phyloP scores from a whole-genome alignment of 2,888 invertebrate species.

The Scrobipalpa atriplicella region DNA sequence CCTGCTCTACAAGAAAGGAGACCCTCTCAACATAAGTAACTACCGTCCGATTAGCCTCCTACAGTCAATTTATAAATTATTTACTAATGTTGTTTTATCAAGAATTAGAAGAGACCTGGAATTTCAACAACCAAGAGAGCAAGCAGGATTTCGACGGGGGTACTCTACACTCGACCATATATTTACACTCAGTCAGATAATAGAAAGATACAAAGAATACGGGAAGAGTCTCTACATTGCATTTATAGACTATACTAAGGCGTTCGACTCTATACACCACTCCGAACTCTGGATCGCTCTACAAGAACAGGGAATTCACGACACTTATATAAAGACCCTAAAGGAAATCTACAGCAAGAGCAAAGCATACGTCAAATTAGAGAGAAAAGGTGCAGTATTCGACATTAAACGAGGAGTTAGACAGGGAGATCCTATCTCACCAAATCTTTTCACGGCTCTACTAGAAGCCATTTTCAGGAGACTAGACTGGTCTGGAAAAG shows the following conservation, averaged over 20 bases:
- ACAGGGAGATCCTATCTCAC: slow-evolving; percentile 7
- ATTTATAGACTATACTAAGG: slow-evolving; percentile 35
- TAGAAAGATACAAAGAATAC: slow-evolving; percentile 15
- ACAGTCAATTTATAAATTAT: background rate
- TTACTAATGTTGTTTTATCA: background rate
- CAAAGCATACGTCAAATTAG: background rate
- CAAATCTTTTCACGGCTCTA: slow-evolving; percentile 11
- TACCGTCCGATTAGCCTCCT: background rate
- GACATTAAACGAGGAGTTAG: background rate
- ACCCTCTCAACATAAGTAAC: background rate
- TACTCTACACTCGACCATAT: slow-evolving; percentile 14
- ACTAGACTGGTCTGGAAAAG: background rate
- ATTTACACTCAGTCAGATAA: slow-evolving; percentile 2
- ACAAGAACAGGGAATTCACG: background rate
- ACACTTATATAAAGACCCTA: background rate
- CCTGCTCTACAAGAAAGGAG: slow-evolving; percentile 13
- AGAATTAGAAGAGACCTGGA: background rate
- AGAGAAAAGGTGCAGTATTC: background rate
- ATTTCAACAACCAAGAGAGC: slow-evolving; percentile 31
- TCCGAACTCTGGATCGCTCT: background rate
- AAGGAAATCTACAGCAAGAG: background rate
- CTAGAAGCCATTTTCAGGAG: background rate
- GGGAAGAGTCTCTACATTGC: background rate
- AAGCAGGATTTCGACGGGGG: slow-evolving; percentile 34
- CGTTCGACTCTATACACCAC: slow-evolving; percentile 36